Evolutionary conservation across 2,797 vertebrate species (phyloP).

Genomic region (Pitangus sulphuratus): DNA sequence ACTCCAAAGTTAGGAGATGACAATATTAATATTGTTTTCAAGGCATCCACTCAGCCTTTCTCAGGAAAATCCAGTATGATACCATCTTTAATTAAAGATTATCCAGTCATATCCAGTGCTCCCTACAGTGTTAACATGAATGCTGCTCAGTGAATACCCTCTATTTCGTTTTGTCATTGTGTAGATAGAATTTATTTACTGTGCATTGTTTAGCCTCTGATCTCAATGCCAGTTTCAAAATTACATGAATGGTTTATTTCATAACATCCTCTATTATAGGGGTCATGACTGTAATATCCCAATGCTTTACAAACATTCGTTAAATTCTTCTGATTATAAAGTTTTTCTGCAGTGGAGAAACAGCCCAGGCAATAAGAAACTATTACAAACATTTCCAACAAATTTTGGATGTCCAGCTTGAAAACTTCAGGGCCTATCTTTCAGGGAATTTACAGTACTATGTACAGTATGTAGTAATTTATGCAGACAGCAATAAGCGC

Average conservation of each 20-base stretch:
- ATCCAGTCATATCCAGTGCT: background rate
- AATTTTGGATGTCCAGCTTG: background rate
- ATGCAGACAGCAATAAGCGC: background rate
- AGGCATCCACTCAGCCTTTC: background rate
- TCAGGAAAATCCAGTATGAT: background rate
- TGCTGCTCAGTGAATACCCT: background rate
- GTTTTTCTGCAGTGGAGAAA: background rate
- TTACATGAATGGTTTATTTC: background rate
- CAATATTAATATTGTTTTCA: background rate
- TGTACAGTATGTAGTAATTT: background rate
- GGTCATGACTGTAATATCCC: background rate
- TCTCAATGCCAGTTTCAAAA: background rate
- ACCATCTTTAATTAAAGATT: conserved; percentile 66
- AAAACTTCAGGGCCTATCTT: background rate
- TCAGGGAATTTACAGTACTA: background rate
- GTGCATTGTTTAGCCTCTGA: background rate
- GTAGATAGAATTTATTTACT: background rate
- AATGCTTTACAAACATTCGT: background rate
- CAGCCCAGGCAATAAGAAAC: background rate
- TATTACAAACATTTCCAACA: background rate
- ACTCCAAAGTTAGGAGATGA: background rate
- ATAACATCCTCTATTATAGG: background rate
- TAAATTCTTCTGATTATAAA: background rate
- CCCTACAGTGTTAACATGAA: background rate
- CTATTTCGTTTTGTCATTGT: background rate